These are phyloP conservation scores for Actinia equina DNA, from an alignment of 64 coral and sea anemone species.

Conservation along the genomic window DNA sequence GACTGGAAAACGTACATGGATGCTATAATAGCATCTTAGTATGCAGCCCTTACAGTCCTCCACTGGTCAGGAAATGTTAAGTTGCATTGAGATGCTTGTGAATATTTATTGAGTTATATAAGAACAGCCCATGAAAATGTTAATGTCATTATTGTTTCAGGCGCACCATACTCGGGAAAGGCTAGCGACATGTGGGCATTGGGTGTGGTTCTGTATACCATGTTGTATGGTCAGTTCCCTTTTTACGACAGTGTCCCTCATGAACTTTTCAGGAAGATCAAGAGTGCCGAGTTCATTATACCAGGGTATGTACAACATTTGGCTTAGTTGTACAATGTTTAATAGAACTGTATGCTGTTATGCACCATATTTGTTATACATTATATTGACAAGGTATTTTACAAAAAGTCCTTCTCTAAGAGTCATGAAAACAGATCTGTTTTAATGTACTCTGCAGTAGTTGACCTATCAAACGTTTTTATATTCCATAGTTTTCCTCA, in stretches of 20 bases:
- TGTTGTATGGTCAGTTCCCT: constrained; percentile 98
- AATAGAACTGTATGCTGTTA: too few species aligned
- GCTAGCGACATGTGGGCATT: constrained; percentile 99
- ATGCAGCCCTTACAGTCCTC: too few species aligned
- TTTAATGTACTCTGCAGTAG: background rate
- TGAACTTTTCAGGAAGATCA: constrained; percentile 97
- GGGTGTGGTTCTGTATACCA: constrained; percentile 94
- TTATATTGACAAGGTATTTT: background rate
- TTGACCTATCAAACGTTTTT: background rate
- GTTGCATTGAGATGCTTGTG: too few species aligned
- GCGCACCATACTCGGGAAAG: constrained; percentile 98
- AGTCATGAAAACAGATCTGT: background rate
- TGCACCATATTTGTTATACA: background rate
- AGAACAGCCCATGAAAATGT: background rate
- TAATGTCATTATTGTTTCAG: constrained; percentile 13
- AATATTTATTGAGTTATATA: too few species aligned
- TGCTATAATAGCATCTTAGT: too few species aligned
- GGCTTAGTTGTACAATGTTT: too few species aligned
- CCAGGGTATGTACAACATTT: constrained; percentile 72
- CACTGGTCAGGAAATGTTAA: too few species aligned
- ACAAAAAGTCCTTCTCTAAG: too few species aligned
- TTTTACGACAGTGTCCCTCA: constrained; percentile 99
- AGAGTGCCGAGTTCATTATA: constrained; percentile 89
- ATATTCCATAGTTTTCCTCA: background rate
- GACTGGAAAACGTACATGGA: too few species aligned